Percentiles rank a stretch among this genome's conserved stretches.
Conservation (phyloP, 2,113 vertebrate species). For the Sciurus niger region DNA sequence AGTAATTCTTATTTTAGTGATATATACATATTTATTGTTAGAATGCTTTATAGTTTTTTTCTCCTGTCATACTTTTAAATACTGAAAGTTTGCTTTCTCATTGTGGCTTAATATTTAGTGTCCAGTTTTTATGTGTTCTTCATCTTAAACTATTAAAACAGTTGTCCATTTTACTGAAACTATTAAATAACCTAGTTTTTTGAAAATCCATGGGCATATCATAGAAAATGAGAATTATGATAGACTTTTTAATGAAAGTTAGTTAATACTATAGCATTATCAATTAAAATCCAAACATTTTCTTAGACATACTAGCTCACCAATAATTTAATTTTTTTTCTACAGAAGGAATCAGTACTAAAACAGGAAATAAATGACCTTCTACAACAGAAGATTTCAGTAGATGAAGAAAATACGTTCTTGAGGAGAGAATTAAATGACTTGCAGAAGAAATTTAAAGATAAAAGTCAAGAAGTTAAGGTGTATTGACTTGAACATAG, state of each 20-base stretch:
- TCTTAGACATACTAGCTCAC: background rate
- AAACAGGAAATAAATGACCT: slow-evolving; percentile 93
- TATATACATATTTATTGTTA: slow-evolving; percentile 40
- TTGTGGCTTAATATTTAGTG: slow-evolving; percentile 5
- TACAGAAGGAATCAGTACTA: slow-evolving; percentile 90
- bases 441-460: slow-evolving; percentile 92
- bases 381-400: slow-evolving; percentile 87
- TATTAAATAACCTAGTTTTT: background rate
- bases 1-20: slow-evolving; percentile 36
- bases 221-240: slow-evolving; percentile 40
- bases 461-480: slow-evolving; percentile 94
- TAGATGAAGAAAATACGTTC: slow-evolving; percentile 90
- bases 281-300: slow-evolving; percentile 47
- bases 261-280: background rate
- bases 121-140: background rate
- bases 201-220: background rate
- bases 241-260: slow-evolving; percentile 9
- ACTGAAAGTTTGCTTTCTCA: slow-evolving; percentile 36
- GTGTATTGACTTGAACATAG: slow-evolving; percentile 91
- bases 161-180: no score
- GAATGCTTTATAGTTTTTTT: slow-evolving; percentile 44
- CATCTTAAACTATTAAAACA: slow-evolving; percentile 19
- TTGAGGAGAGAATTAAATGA: slow-evolving; percentile 93
- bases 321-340: slow-evolving; percentile 52
- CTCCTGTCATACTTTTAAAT: background rate